Evolutionary conservation across 2,888 invertebrate genomes (phyloP).

Genomic region (Ornithoptera priamus): DNA sequence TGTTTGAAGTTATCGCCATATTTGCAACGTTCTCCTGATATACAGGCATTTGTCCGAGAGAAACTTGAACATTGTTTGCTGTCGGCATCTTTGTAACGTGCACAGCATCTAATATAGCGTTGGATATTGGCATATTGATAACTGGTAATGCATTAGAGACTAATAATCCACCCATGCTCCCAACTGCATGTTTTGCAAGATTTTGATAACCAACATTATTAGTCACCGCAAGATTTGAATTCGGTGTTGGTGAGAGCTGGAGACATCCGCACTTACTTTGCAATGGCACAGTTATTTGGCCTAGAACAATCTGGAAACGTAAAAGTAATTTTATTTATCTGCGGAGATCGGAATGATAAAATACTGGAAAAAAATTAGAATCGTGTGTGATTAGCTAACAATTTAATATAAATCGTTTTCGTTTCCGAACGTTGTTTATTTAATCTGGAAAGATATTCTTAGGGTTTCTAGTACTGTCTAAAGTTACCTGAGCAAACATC

Average conservation of each 20-base stretch:
- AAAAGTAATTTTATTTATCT: neutral
- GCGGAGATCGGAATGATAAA: too few species aligned
- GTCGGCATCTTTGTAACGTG: conserved; percentile 22
- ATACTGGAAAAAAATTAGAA: too few species aligned
- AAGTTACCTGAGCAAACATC: conserved; percentile 14
- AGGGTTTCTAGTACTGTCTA: neutral
- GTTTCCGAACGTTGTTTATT: too few species aligned
- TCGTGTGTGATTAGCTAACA: too few species aligned
- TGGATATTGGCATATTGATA: conserved; percentile 1
- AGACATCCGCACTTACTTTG: conserved; percentile 34
- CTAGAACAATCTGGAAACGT: conserved; percentile 40
- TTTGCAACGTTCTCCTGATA: neutral
- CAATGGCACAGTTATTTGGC: conserved; percentile 35
- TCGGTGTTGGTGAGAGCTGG: conserved; percentile 33
- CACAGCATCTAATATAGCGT: conserved; percentile 22
- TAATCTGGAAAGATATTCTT: too few species aligned
- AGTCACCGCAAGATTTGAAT: conserved; percentile 28
- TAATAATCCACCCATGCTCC: conserved; percentile 8
- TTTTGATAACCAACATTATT: conserved; percentile 17
- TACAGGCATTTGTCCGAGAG: neutral
- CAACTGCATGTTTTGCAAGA: conserved; percentile 30
- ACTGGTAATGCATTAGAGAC: conserved; percentile 5
- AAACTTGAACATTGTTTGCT: conserved; percentile 14
- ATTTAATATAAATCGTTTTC: too few species aligned
- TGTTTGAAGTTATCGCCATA: conserved; percentile 1